Base-by-base conservation (phyloP, 2,113 vertebrate species). In the Okapia johnstoni region DNA sequence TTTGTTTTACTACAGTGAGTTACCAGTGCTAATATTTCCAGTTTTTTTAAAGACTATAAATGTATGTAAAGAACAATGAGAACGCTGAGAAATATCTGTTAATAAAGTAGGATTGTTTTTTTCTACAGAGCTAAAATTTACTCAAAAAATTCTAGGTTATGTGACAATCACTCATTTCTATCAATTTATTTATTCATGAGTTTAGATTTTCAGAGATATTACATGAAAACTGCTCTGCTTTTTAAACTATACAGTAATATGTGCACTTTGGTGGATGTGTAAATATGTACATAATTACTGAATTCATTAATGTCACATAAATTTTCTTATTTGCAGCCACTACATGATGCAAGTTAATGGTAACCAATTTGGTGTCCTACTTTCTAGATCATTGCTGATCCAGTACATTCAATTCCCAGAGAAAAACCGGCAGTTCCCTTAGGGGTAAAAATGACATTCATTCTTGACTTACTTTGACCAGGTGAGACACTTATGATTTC, bases 391-490 rank as follows among this genome's bases (percentile, higher is more conserved):
- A 88, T 81, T 93, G 19, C 48, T 88, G 28, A 91, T 76, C 15
- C 13, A 48, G 36, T 88, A 58, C 61, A 95, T 58, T 93, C 54
- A 93, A 26, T 81, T 85, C 2, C 7, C 48, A 97, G 79, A 85
- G 83, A 81, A 93, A 88, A 93, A 2, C 9, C 0, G 6, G 43
- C 46, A 88, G 54, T 88, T 85, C n/a, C 15, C 25, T 93, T 94
- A 17, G 16, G 46, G 77, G 8, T 80, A 86, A 97, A 89, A 97
- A 76, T 85, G 55, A 23, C 84, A 86, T 84, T 95, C 14, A 93
- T 89, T 28, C 21, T 76, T 93, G 15, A 92, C 50, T 86, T 96
- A 86, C 36, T 86, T 63, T 57, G 16, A 92, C 30, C 43, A 84
- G 15, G 33, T 83, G 6, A 89, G 60, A 89, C 50, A 52, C 10